phyloP scores from a whole-genome alignment of 2,888 invertebrate species.

The Mythimna loreyi region DNA sequence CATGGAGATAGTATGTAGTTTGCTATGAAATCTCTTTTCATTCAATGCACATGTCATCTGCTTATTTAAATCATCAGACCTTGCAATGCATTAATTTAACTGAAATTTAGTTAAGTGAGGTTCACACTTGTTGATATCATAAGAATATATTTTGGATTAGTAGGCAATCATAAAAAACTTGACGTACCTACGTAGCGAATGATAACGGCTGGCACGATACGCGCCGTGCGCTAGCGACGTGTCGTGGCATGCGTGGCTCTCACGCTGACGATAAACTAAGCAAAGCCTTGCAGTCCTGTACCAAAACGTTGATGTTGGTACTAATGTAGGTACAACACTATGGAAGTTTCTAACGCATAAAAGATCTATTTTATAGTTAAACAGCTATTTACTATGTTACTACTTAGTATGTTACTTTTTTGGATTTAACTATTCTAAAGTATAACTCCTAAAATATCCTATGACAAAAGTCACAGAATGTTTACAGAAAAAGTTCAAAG shows the following conservation, averaged over 20 bases:
- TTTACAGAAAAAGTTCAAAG: no score
- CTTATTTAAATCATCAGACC: no score
- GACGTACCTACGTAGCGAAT: not conserved
- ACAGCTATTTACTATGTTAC: no score
- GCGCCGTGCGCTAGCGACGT: not conserved
- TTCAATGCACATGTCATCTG: not conserved
- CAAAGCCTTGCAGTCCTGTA: not conserved
- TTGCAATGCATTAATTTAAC: not conserved
- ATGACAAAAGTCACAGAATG: no score
- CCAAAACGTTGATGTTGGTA: not conserved
- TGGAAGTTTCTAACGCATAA: not conserved
- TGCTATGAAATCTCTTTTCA: not conserved
- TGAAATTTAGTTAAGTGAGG: not conserved
- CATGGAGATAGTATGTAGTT: conserved; percentile 50
- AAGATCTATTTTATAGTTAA: not conserved
- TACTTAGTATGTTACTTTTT: no score
- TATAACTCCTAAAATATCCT: no score
- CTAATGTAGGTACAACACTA: not conserved
- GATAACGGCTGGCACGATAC: not conserved
- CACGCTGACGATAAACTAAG: not conserved
- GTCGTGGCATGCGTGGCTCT: not conserved
- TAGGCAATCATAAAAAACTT: not conserved
- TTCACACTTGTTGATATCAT: not conserved
- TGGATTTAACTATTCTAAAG: no score
- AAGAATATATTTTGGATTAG: not conserved